phyloP scores from a whole-genome alignment of 1,140 invertebrate genomes.

The Tetragonula clypearis region DNA sequence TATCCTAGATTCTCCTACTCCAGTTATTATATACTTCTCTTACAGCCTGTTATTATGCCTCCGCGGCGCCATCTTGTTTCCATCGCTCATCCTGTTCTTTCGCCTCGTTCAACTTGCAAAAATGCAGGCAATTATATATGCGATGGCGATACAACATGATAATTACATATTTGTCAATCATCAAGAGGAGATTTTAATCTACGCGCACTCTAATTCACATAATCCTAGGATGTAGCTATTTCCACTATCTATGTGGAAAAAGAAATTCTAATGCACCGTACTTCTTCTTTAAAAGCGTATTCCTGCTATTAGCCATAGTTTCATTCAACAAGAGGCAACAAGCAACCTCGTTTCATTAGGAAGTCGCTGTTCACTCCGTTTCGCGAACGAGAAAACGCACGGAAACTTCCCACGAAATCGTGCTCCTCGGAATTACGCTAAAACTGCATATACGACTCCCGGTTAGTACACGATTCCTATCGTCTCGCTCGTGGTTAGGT shows the following conservation, averaged over 20 bases:
- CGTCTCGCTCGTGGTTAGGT: neutral
- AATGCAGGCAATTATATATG: neutral
- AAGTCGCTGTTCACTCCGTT: neutral
- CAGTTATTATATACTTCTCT: neutral
- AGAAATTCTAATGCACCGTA: neutral
- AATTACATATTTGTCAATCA: neutral
- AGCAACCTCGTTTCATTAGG: neutral
- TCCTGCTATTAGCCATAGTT: neutral
- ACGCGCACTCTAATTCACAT: neutral
- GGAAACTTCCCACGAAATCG: slow-evolving; percentile 4
- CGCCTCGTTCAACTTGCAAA: neutral
- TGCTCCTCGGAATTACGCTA: slow-evolving; percentile 20
- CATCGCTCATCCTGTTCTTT: neutral
- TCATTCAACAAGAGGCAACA: neutral
- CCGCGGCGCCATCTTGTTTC: neutral
- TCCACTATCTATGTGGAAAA: neutral
- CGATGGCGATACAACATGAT: too few species aligned
- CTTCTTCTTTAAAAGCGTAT: neutral
- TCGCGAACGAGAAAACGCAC: neutral
- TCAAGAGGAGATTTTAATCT: too few species aligned
- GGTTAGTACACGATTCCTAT: neutral
- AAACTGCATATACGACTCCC: neutral
- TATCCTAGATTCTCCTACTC: neutral
- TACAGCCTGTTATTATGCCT: neutral
- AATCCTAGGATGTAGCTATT: neutral